Evolutionary conservation across 2,888 invertebrate species (phyloP), one percentile per base, ranked within the genome.

Genomic region (Drosophila stalkeri): DNA sequence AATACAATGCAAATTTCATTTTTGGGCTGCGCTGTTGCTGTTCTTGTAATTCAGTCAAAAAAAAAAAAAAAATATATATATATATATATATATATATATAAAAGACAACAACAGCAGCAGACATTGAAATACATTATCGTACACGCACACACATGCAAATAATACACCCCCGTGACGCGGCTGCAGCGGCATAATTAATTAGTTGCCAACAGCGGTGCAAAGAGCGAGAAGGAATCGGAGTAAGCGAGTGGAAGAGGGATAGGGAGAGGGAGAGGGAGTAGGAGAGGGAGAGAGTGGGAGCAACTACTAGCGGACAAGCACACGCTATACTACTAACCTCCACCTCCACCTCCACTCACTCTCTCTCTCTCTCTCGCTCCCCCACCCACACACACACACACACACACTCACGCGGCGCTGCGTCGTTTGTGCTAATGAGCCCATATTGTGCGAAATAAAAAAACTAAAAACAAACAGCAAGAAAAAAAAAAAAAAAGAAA

Each of bases 141-240:
- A 54, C 23, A 59, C 12, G 63, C 35, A 63, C 31, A 52, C 51
- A 62, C 47, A 79, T 87, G 82, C 72, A 85, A 74, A 89, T 87
- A 80, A 81, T 75, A 83, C 85, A 85, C 85, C 90, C 85, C 90
- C 85, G 90, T 88, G 89, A 88, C 90, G 89, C 75, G 63, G 81
- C 69, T 72, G 89, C 89, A 83, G 90, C 72, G 89, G 89, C 83
- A 86, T 86, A 86, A 86, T 86, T 86, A 86, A 86, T 86, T 86
- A 90, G 90, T 87, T 85, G 86, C 69, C 85, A 85, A 69, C 37
- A 41, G 55, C 55, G 55, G 3, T 33, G 31, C 31, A 49, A 18
- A 55, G 55, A 16, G 39, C 9, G 49, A 27, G 47, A 27, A 16
- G n/a, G 16, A 47, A 27, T 23, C 46, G 9, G 52, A 57, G 75